Base-by-base conservation (phyloP, 2,888 invertebrate genomes). In the Machimus atricapillus region DNA sequence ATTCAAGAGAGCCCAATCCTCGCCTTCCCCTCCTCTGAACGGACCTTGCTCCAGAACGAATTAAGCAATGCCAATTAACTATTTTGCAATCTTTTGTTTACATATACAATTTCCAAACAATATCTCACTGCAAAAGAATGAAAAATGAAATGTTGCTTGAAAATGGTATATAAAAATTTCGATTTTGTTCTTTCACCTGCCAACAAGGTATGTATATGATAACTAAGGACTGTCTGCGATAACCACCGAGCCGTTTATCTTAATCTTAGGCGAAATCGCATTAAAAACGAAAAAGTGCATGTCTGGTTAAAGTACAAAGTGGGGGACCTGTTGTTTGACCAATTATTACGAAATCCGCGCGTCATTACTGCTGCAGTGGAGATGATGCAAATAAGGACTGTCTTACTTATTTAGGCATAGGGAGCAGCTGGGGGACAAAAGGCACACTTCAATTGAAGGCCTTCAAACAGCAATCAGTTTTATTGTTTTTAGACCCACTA, bases 281-380 rank as follows among this genome's bases (percentile, higher is more conserved):
- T 82, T 82, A 56, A 82, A 34, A 34, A 58, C 12, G 23, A 40
- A 66, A 58, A 52, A 16, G 37, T 31, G 37, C 14, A 81, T n/a
- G 34, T 14, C 19, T 58, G 52, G 31, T 16, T 19, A 0, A 19
- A 9, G 52, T 46, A 23, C 66, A 66, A 8, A 66, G 43, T 31
- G 37, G 82, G 82, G 27, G 37, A 52, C 27, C 66, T 66, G 66
- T 23, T 66, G 27, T 82, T 82, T 34, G 23, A 82, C 23, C 19
- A 58, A 82, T 82, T 82, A 82, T 66, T 82, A 23, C 82, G 37
- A 37, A 82, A 82, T 58, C 27, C 58, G 9, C 58, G 16, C 58
- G 58, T 66, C 66, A 66, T 82, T 56, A 82, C 19, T 34, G 9
- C 37, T 37, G 12, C 37, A 82, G 2, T 82, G 34, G 58, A 82